phyloP scores from a whole-genome alignment of 2,888 invertebrate species.

The Clepsis dumicolana region DNA sequence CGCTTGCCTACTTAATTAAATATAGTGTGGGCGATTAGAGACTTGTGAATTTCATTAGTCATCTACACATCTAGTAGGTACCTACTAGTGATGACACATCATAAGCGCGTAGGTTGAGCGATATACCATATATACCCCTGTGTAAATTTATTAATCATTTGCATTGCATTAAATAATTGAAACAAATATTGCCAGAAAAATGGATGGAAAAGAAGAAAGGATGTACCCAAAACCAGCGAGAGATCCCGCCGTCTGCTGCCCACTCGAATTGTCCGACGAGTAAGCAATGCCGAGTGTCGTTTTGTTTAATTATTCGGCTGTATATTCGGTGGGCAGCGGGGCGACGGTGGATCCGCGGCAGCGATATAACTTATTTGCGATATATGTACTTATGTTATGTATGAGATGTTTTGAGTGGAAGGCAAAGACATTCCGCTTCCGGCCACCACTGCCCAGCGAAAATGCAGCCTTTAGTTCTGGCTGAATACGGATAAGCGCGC shows the following conservation, averaged over 20 bases:
- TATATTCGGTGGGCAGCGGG: slow-evolving; percentile 3
- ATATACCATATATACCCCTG: too few species aligned
- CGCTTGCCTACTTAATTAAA: slow-evolving; percentile 3
- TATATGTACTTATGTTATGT: neutral
- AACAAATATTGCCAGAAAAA: neutral
- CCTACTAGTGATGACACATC: neutral
- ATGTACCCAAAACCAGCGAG: neutral
- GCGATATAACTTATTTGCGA: neutral
- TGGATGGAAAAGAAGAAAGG: neutral
- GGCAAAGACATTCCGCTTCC: neutral
- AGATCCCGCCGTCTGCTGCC: neutral
- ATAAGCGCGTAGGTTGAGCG: neutral
- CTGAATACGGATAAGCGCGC: too few species aligned
- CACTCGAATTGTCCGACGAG: neutral
- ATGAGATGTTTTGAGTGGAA: neutral
- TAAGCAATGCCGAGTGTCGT: neutral
- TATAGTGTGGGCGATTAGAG: neutral
- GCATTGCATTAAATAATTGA: neutral
- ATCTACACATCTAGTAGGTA: neutral
- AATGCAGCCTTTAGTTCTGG: neutral
- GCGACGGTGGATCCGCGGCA: neutral
- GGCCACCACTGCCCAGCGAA: neutral
- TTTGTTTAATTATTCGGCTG: slow-evolving; percentile 2
- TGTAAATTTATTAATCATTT: neutral
- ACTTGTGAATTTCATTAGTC: neutral